Base-by-base conservation (phyloP, 2,797 vertebrate genomes). In the Leptoclinus maculatus region DNA sequence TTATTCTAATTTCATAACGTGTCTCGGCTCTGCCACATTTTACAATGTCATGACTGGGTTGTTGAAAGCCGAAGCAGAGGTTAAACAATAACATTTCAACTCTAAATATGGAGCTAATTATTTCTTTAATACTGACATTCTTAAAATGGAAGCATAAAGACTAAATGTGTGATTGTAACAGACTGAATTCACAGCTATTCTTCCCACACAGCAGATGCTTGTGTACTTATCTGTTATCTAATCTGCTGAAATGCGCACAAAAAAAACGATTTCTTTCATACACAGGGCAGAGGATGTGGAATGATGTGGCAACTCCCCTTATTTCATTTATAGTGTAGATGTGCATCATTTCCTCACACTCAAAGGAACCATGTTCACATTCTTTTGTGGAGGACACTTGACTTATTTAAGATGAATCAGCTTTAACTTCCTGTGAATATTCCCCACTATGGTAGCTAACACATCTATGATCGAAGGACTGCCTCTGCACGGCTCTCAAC, bases 161-260 rank as follows among this genome's bases (percentile, higher is more conserved):
- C 38, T 64, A 16, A n/a, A 38, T 47, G 39, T 51, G 43, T 66
- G 53, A 71, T 34, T 32, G 23, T 41, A 57, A 25, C 47, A 53
- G 49, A 53, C 49, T 23, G 23, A 25, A 41, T 65, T 27, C 39
- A 39, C 59, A 25, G 25, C 43, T n/a, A 41, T 59, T 64, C 58
- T 64, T 76, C 74, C 59, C 49, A 70, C 49, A 64, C 49, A 69
- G 74, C 45, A 76, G 65, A 66, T 68, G 56, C 59, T 62, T 8
- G 1, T 41, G 21, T 9, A 21, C 57, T 54, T 53, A 23, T 23
- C 56, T 41, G 53, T 58, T 51, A 41, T 66, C 14, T 66, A 21
- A 74, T 47, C 53, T 66, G 51, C 21, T 25, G 13, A 36, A 1
- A 34, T 47, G 25, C 2, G 41, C 9, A 32, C 3, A 25, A 34